A percentile compares a stretch with the other conserved stretches of the same genome.
These are phyloP conservation scores for Semotilus atromaculatus DNA, from an alignment of 2,797 vertebrate genomes.

Conservation along the genomic window DNA sequence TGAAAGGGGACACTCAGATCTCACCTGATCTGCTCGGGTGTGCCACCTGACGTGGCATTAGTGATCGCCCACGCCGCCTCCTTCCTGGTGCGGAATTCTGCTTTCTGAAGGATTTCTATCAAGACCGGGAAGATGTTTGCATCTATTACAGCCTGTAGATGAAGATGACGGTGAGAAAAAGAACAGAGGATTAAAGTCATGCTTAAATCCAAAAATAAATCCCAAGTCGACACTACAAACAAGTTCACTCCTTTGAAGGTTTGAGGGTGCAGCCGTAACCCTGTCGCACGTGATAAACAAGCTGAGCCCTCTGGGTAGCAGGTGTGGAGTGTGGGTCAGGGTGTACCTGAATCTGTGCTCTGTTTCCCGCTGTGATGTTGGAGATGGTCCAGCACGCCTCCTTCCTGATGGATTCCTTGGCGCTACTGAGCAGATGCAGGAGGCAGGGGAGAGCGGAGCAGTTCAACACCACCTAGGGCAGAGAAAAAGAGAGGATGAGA, in stretches of 20 bases:
- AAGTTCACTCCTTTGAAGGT: not conserved
- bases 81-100: conserved; percentile 96
- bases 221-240: not conserved
- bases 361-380: conserved; percentile 97
- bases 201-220: conserved; percentile 10
- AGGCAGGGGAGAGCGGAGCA: conserved; percentile 97
- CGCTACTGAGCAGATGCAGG: conserved; percentile 95
- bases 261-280: not conserved
- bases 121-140: conserved; percentile 98
- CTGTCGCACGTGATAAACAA: conserved; percentile 17
- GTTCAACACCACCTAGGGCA: conserved; percentile 92
- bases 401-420: conserved; percentile 97
- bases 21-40: conserved; percentile 94
- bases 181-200: not conserved
- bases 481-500: not conserved
- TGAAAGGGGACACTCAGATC: not conserved
- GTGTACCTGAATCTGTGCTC: conserved; percentile 93
- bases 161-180: not conserved
- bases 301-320: conserved; percentile 1
- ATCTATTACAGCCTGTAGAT: conserved; percentile 90
- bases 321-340: not conserved
- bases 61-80: conserved; percentile 99
- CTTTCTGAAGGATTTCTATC: conserved; percentile 98
- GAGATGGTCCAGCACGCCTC: conserved; percentile 99
- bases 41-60: conserved; percentile 96